A percentile compares a stretch with the other conserved stretches of the same genome.
Evolutionary conservation across 2,797 vertebrate species (phyloP).

Genomic region (Gallinago nigripennis): DNA sequence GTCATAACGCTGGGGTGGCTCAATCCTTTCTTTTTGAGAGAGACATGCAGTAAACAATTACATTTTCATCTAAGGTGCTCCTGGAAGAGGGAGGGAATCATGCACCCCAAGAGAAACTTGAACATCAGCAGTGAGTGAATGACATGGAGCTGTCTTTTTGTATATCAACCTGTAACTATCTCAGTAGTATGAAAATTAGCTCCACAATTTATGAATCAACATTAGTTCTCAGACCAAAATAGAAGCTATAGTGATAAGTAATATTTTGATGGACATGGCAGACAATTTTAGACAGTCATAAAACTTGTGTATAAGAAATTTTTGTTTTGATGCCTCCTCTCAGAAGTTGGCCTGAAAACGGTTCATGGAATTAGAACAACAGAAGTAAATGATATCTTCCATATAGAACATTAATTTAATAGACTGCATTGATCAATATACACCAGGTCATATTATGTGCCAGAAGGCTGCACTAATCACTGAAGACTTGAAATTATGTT

Average conservation of each 20-base stretch:
- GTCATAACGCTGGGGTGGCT: background rate
- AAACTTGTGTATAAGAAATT: background rate
- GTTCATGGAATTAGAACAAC: background rate
- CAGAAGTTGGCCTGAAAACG: background rate
- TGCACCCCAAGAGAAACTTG: background rate
- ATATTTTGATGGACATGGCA: background rate
- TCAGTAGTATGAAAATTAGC: background rate
- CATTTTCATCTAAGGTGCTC: background rate
- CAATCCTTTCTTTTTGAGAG: background rate
- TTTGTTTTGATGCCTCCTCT: background rate
- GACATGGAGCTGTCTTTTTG: background rate
- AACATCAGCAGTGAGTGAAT: background rate
- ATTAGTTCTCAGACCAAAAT: background rate
- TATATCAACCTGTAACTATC: background rate
- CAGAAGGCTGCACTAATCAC: background rate
- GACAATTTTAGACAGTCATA: background rate
- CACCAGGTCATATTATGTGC: background rate
- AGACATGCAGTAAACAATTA: background rate
- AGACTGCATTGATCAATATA: background rate
- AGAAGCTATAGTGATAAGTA: background rate
- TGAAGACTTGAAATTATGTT: background rate
- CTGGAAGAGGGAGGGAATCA: background rate
- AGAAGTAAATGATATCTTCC: background rate
- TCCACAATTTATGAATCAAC: background rate
- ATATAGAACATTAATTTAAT: background rate